phyloP scores from a whole-genome alignment of 1,140 invertebrate species.

The Drosophila repletoides region DNA sequence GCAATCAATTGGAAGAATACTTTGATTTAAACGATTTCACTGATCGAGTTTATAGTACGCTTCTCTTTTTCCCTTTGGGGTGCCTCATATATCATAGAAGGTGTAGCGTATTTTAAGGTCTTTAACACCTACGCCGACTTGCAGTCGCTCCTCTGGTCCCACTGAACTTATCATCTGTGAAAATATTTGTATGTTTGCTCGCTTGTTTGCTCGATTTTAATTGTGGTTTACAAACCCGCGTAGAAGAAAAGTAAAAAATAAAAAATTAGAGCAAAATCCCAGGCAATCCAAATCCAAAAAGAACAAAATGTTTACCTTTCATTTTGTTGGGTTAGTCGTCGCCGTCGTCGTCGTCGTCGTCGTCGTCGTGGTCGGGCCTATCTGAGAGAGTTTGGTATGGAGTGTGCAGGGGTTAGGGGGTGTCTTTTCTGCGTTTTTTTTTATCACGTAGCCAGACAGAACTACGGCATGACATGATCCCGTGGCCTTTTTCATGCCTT shows the following conservation, averaged over 20 bases:
- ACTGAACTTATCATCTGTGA: slow-evolving; percentile 79
- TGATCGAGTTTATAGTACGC: background rate
- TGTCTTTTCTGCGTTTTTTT: slow-evolving; percentile 29
- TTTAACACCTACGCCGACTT: slow-evolving; percentile 67
- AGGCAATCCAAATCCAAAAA: slow-evolving; percentile 53
- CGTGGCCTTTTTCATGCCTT: slow-evolving; percentile 77
- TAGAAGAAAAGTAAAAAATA: slow-evolving; percentile 36
- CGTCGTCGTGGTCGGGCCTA: too few relatives aligned
- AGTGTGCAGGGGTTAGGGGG: background rate
- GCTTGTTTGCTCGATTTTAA: slow-evolving; percentile 71
- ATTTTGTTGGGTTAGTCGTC: slow-evolving; percentile 24
- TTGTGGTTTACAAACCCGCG: slow-evolving; percentile 49
- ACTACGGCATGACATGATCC: slow-evolving; percentile 59
- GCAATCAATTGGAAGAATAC: background rate
- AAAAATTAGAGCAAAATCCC: slow-evolving; percentile 77
- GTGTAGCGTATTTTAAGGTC: slow-evolving; percentile 63
- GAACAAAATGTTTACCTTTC: slow-evolving; percentile 55
- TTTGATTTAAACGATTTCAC: background rate
- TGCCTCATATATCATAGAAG: slow-evolving; percentile 34
- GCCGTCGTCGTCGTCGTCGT: too few relatives aligned
- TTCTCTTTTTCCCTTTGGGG: background rate
- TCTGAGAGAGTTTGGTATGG: slow-evolving; percentile 8
- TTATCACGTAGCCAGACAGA: slow-evolving; percentile 66
- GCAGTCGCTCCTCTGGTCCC: background rate
- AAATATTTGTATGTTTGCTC: slow-evolving; percentile 76